Base-by-base conservation (phyloP, 1,140 invertebrate genomes). In the Microplitis demolitor region DNA sequence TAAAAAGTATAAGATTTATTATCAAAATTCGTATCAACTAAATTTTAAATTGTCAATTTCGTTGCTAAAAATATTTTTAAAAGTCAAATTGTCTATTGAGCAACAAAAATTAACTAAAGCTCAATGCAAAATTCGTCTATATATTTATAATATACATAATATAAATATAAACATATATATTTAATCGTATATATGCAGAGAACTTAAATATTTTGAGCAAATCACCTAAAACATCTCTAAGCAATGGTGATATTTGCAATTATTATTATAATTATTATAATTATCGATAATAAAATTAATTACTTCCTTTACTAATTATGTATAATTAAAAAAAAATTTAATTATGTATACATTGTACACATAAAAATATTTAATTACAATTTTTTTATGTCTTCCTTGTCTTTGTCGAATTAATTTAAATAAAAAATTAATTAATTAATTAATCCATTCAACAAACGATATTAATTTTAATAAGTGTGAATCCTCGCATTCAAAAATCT, bases 391-490 rank as follows among this genome's bases (percentile, higher is more conserved):
- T 51, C 51, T 31, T 51, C 37, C 51, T 24, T 67, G 39, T 51
- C 16, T 14, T 54, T 13, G 16, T 24, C 16, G 3, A 54, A 54
- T 54, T 54, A 54, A 58, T 58, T 31, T 24, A 58, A 58, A 9
- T 45, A 58, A 58, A 58, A 58, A 58, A 58, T 31, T 2, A 58
- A 39, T 50, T 50, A 50, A 5, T 61, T 61, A 31, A 53, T 33
- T 53, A 62, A 34, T 34, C 31, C 56, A 67, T 51, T 37, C 62
- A 63, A 62, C 68, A 54, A 56, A 56, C 71, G 61, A 33, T 77
- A 78, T 84, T 84, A 82, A 84, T 76, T 83, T 83, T 82, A 83
- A 82, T 84, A 84, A 84, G 80, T 84, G 82, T 83, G 82, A 84
- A 84, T 84, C 82, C 82, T 78, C 6, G 16, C 50, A 72, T 35